Percentiles rank a stretch among this genome's conserved stretches.
phyloP scores from a whole-genome alignment of 2,113 vertebrate species.

The Picathartes gymnocephalus region DNA sequence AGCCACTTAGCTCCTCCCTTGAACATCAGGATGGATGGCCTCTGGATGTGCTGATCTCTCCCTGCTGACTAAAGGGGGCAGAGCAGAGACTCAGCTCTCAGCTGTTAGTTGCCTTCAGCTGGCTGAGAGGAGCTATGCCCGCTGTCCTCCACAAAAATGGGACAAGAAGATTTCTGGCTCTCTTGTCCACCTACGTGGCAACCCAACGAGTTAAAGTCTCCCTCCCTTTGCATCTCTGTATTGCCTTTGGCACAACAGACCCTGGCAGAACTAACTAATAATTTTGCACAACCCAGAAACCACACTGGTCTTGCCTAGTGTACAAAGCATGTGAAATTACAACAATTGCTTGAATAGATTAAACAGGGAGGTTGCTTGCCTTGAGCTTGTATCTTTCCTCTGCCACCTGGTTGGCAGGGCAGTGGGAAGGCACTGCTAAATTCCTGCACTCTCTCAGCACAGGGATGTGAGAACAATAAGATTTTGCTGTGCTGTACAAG shows the following conservation, averaged over 20 bases:
- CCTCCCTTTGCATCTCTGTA: not conserved
- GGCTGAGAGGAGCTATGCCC: not conserved
- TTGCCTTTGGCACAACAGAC: not conserved
- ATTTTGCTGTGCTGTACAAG: not conserved
- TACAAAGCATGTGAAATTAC: accelerated
- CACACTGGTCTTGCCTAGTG: not conserved
- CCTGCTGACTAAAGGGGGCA: not conserved
- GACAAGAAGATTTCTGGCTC: not conserved
- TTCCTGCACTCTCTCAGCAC: not conserved
- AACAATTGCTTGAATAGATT: not conserved
- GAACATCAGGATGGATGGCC: not conserved
- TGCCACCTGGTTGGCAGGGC: not conserved
- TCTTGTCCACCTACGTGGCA: not conserved
- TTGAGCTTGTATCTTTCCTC: not conserved
- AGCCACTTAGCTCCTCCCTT: not conserved
- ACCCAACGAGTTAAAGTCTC: not conserved
- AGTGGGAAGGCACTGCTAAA: not conserved
- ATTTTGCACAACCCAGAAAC: not conserved
- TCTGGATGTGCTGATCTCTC: not conserved
- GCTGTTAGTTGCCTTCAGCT: not conserved
- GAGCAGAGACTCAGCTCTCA: not conserved
- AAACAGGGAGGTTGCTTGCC: not conserved
- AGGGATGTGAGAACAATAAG: not conserved
- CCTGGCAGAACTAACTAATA: not conserved
- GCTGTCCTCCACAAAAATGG: not conserved